Base-by-base conservation (phyloP, 2,888 invertebrate genomes). In the Drosophila pegasa region DNA sequence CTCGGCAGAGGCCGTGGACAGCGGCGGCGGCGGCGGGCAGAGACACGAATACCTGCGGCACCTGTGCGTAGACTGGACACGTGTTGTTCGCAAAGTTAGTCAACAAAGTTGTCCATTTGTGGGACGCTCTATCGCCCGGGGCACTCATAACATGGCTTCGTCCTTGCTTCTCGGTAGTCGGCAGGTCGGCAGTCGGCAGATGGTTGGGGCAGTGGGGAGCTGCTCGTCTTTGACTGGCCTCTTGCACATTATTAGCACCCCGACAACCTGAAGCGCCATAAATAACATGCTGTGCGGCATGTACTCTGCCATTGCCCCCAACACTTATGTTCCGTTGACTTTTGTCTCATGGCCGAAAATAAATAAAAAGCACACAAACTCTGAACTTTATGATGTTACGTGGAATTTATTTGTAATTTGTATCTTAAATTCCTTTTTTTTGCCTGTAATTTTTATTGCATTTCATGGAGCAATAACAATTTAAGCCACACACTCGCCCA, bases 171-270 rank as follows among this genome's bases (percentile, higher is more conserved):
- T 14, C 47, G 14, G 18, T 3, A 8, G 54, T 29, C 18, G 20
- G 54, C 60, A 60, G 47, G 64, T 65, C 56, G 57, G 40, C 16
- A 14, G 14, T n/a, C 48, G 16, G 6, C 8, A 7, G 48, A 7
- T 0, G n/a, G 22, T 41, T 16, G 14, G 38, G 55, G 5, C 63
- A 52, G 71, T 20, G 4, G n/a, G n/a, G n/a, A n/a, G 33, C 16
- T 31, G 52, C 16, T 55, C 18, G 64, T 45, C 60, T 72, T 67
- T 37, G 56, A 72, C 68, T 55, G 56, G 56, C 51, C 57, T 72
- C 56, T 66, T 50, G 78, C 83, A 83, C 88, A 86, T 88, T 84
- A 84, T 84, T 84, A 84, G 87, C 87, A 71, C 65, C 69, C 86
- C 77, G 68, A 72, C 88, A 86, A 86, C 80, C 80, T 86, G 77